phyloP scores from a whole-genome alignment of 2,888 invertebrate species.

The Macroteleia sp. region DNA sequence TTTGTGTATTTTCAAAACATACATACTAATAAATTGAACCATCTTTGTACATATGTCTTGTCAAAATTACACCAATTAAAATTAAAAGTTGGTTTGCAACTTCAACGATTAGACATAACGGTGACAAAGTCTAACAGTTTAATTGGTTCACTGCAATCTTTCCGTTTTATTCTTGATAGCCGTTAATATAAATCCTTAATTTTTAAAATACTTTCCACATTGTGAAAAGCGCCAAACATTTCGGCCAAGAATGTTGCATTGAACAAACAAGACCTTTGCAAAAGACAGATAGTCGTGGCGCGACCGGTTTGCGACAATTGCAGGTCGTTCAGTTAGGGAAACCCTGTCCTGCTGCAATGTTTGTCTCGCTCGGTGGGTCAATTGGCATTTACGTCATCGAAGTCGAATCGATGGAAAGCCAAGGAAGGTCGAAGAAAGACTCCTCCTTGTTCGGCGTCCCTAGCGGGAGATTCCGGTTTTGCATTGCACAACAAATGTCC shows the following conservation, averaged over 20 bases:
- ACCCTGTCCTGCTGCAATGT: slow-evolving; percentile 57
- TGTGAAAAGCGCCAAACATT: slow-evolving; percentile 53
- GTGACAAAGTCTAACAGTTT: slow-evolving; percentile 15
- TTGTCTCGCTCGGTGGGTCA: slow-evolving; percentile 57
- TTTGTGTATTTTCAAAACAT: no score
- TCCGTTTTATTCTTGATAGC: background rate
- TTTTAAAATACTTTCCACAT: slow-evolving; percentile 32
- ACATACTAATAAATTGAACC: no score
- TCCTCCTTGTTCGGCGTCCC: slow-evolving; percentile 44
- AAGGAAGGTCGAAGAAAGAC: slow-evolving; percentile 63
- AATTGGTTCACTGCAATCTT: slow-evolving; percentile 23
- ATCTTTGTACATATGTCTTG: no score
- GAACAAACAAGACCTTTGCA: slow-evolving; percentile 57
- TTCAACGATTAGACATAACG: slow-evolving; percentile 17
- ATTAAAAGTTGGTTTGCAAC: no score
- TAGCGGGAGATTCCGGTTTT: slow-evolving; percentile 72
- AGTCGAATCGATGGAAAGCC: slow-evolving; percentile 57
- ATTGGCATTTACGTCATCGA: slow-evolving; percentile 56
- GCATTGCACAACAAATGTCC: slow-evolving; percentile 69
- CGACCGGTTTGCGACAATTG: slow-evolving; percentile 61
- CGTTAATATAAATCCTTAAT: slow-evolving; percentile 25
- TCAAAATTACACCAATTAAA: no score
- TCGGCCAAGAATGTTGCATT: slow-evolving; percentile 45
- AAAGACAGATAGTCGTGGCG: slow-evolving; percentile 41
- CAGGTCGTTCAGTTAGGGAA: slow-evolving; percentile 58